These are phyloP conservation scores for Dinothrombium tinctorium DNA, from an alignment of 1,140 invertebrate genomes.

Conservation along the genomic window DNA sequence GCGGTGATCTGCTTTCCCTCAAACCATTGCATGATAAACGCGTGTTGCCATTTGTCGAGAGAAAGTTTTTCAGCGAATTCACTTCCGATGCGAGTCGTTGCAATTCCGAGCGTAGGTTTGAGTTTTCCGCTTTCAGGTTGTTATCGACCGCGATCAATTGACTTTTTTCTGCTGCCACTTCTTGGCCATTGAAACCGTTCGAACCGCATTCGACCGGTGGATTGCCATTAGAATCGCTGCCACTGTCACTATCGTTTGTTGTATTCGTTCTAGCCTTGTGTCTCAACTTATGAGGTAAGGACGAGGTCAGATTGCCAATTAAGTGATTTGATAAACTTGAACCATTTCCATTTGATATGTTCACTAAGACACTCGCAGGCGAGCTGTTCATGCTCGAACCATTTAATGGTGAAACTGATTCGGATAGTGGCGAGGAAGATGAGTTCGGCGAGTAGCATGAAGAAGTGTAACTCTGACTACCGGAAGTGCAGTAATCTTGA, in stretches of 20 bases:
- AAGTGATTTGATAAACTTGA: neutral
- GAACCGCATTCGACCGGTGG: conserved; percentile 27
- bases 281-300: conserved; percentile 59
- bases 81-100: conserved; percentile 70
- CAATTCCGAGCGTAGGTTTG: conserved; percentile 53
- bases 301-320: conserved; percentile 17
- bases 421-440: conserved; percentile 6
- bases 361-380: neutral
- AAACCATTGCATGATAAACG: too few relatives aligned
- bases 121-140: conserved; percentile 31
- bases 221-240: conserved; percentile 21
- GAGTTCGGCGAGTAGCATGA: conserved; percentile 1
- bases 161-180: conserved; percentile 9
- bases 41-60: too few relatives aligned
- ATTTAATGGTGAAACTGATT: neutral
- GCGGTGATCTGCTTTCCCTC: too few relatives aligned
- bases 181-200: conserved; percentile 24
- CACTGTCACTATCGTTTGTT: conserved; percentile 24
- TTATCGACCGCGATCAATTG: conserved; percentile 12
- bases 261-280: too few relatives aligned
- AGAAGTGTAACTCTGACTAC: neutral
- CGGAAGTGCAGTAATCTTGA: neutral
- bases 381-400: neutral
- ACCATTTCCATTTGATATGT: conserved; percentile 12
- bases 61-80: conserved; percentile 52